phyloP scores from a whole-genome alignment of 2,113 vertebrate species.

The Cyanoderma ruficeps region DNA sequence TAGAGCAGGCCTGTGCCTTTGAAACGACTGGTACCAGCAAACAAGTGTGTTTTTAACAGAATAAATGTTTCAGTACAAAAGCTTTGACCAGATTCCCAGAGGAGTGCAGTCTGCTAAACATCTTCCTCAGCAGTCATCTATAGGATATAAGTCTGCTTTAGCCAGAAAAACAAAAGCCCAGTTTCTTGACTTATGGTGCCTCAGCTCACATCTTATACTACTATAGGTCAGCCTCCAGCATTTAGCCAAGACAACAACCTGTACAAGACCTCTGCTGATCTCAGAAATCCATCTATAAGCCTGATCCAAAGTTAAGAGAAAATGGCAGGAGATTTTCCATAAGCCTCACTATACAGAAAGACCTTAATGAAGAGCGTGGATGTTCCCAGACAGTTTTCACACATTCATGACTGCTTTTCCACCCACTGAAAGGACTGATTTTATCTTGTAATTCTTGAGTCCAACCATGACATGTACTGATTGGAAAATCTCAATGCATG shows the following conservation, averaged over 20 bases:
- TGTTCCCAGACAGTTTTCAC: constrained; percentile 64
- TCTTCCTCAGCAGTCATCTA: background rate
- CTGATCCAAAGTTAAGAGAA: background rate
- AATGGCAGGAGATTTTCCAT: constrained; percentile 5
- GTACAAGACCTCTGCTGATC: background rate
- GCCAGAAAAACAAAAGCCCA: background rate
- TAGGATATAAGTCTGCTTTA: background rate
- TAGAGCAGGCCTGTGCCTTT: background rate
- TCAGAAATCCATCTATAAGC: background rate
- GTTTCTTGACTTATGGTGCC: background rate
- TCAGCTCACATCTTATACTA: background rate
- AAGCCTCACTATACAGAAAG: background rate
- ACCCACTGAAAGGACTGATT: constrained; percentile 50
- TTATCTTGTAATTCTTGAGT: constrained; percentile 46
- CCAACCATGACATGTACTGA: constrained; percentile 32
- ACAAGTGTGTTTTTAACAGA: background rate
- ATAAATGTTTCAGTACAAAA: constrained; percentile 34
- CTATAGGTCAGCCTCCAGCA: background rate
- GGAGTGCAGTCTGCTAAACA: background rate
- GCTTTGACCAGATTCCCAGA: constrained; percentile 29
- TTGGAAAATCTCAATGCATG: constrained; percentile 8
- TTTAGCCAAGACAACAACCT: background rate
- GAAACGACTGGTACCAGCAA: constrained; percentile 23
- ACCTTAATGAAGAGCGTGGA: constrained; percentile 46
- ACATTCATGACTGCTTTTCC: constrained; percentile 54